Evolutionary conservation across 2,113 vertebrate species (phyloP).

Genomic region (Psittacula cyanocephala): DNA sequence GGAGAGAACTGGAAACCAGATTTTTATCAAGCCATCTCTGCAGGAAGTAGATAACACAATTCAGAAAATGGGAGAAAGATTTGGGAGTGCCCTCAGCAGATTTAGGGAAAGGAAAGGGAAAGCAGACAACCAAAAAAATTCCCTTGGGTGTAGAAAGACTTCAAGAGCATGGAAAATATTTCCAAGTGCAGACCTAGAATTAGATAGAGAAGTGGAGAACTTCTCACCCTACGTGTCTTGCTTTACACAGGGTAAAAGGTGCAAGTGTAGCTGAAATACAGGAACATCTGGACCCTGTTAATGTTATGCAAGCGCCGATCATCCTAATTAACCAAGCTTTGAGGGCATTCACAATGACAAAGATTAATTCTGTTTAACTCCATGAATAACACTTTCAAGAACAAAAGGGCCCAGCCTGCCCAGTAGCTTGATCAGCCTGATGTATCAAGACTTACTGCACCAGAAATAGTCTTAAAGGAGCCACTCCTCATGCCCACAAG

Average conservation of each 20-base stretch:
- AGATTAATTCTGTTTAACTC: background rate
- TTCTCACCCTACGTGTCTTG: constrained; percentile 22
- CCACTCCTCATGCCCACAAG: background rate
- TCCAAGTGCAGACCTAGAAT: background rate
- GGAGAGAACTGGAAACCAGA: constrained; percentile 46
- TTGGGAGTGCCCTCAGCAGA: constrained; percentile 37
- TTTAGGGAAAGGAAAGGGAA: constrained; percentile 49
- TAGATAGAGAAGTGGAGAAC: constrained; percentile 4
- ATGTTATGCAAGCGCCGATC: constrained; percentile 1
- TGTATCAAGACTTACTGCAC: background rate
- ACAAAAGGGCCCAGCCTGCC: background rate
- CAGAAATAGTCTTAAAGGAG: background rate
- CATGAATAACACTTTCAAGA: background rate
- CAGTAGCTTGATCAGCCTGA: background rate
- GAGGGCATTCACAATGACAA: background rate
- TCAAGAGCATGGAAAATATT: background rate
- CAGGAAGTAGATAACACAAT: constrained; percentile 57
- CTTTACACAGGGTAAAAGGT: background rate
- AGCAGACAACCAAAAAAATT: background rate
- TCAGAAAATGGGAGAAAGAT: constrained; percentile 52
- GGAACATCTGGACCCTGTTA: constrained; percentile 33
- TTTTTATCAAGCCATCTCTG: constrained; percentile 56
- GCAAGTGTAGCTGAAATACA: constrained; percentile 17
- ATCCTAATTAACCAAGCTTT: constrained; percentile 1
- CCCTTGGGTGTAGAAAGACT: background rate